These are phyloP conservation scores for Takifugu rubripes DNA, from an alignment of 2,797 vertebrate genomes.

Conservation along the genomic window DNA sequence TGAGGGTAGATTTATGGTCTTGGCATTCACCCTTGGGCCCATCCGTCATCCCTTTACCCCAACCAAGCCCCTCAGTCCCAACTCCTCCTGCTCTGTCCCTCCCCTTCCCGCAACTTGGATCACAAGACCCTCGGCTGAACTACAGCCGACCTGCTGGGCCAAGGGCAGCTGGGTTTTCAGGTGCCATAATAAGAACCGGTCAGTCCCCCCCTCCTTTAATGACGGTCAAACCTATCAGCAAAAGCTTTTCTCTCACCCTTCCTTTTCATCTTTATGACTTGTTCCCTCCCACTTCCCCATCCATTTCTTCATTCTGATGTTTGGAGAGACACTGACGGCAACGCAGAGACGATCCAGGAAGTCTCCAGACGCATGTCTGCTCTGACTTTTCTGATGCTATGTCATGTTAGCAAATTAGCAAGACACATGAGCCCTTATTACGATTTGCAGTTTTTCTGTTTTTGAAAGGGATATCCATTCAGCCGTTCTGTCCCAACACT, in stretches of 20 bases:
- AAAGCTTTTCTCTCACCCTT: conserved; percentile 18
- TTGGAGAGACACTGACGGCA: conserved; percentile 25
- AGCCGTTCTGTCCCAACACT: no score
- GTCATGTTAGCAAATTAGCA: conserved; percentile 55
- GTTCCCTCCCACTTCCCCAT: not conserved
- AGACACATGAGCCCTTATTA: conserved; percentile 53
- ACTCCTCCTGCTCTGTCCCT: conserved; percentile 60
- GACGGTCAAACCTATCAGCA: conserved; percentile 54
- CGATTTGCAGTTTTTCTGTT: conserved; percentile 25
- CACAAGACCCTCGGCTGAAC: conserved; percentile 91
- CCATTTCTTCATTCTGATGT: conserved; percentile 17
- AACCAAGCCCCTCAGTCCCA: conserved; percentile 34
- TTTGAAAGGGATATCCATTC: no score
- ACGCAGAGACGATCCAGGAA: conserved; percentile 29
- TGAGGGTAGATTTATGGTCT: conserved; percentile 82
- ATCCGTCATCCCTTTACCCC: conserved; percentile 81
- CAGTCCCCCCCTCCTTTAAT: conserved; percentile 67
- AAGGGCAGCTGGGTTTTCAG: conserved; percentile 86
- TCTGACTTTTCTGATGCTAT: conserved; percentile 48
- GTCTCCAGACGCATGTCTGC: conserved; percentile 56
- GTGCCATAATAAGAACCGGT: conserved; percentile 86
- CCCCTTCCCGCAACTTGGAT: conserved; percentile 67
- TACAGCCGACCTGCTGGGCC: conserved; percentile 86
- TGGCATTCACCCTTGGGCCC: conserved; percentile 79
- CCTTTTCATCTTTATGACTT: conserved; percentile 15